Evolutionary conservation across 1,140 invertebrate genomes (phyloP).

Genomic region (Drosophila triauraria): DNA sequence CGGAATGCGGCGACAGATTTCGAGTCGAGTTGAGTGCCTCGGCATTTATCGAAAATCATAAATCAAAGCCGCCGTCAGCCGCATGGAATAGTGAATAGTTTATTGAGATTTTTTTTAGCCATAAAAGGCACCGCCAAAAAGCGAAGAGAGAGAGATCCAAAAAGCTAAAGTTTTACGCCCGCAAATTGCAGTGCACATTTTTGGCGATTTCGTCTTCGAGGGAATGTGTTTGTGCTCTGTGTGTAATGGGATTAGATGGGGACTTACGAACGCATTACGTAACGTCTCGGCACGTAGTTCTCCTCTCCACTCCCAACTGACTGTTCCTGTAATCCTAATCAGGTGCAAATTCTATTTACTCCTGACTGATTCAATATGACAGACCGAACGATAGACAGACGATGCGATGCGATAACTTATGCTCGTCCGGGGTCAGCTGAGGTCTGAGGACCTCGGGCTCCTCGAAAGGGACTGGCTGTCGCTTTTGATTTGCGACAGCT

Average conservation of each 20-base stretch:
- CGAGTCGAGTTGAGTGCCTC: constrained; percentile 37
- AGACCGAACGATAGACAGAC: constrained; percentile 42
- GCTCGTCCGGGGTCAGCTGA: constrained; percentile 12
- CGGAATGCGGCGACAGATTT: constrained; percentile 66
- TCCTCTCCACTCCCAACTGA: neutral
- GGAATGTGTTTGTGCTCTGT: constrained; percentile 6
- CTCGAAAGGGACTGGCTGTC: constrained; percentile 35
- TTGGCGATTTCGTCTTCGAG: constrained; percentile 29
- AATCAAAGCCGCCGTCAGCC: constrained; percentile 48
- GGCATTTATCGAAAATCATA: constrained; percentile 54
- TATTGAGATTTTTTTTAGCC: constrained; percentile 28
- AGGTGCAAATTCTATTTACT: constrained; percentile 77
- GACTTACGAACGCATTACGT: constrained; percentile 75
- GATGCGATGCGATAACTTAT: constrained; percentile 52
- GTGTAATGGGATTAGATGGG: constrained; percentile 69
- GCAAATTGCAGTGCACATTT: constrained; percentile 71
- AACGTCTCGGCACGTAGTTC: constrained; percentile 53
- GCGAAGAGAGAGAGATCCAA: constrained; percentile 6
- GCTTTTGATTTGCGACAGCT: constrained; percentile 57
- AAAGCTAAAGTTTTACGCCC: constrained; percentile 7
- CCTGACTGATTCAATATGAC: constrained; percentile 78
- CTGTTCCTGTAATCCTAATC: constrained; percentile 44
- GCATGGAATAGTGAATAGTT: constrained; percentile 40
- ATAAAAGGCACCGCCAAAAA: constrained; percentile 40
- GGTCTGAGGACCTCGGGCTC: constrained; percentile 3